These are phyloP conservation scores for Sepiola atlantica DNA, from an alignment of 2,888 invertebrate genomes.

Conservation along the genomic window DNA sequence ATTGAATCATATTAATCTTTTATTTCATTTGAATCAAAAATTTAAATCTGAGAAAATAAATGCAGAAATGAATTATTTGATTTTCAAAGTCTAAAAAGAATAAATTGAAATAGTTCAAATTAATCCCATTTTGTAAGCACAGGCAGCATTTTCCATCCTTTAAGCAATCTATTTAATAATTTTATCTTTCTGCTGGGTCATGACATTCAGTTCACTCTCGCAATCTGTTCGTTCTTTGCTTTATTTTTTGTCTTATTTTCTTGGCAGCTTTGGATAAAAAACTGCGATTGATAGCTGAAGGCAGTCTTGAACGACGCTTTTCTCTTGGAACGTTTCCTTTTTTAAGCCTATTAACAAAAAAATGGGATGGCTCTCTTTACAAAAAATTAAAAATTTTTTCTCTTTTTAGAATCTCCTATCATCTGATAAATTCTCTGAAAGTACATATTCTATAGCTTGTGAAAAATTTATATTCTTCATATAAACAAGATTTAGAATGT, in stretches of 20 bases:
- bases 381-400: neutral
- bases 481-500: neutral
- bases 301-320: neutral
- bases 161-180: neutral
- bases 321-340: neutral
- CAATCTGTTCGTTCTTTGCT: neutral
- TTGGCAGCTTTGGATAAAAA: neutral
- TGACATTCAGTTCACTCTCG: neutral
- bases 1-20: neutral
- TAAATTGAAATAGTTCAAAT: neutral
- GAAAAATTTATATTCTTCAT: neutral
- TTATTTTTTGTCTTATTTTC: neutral
- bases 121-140: neutral
- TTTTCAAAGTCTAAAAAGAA: neutral
- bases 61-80: neutral
- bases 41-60: neutral
- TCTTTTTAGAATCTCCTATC: neutral
- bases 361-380: neutral
- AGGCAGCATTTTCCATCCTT: neutral
- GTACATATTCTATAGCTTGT: neutral
- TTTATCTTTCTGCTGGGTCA: slow-evolving; percentile 1
- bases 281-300: neutral
- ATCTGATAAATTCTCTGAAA: neutral
- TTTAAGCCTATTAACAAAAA: neutral
- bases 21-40: neutral